phyloP scores from a whole-genome alignment of 2,888 invertebrate species.

The Portevinia maculata region DNA sequence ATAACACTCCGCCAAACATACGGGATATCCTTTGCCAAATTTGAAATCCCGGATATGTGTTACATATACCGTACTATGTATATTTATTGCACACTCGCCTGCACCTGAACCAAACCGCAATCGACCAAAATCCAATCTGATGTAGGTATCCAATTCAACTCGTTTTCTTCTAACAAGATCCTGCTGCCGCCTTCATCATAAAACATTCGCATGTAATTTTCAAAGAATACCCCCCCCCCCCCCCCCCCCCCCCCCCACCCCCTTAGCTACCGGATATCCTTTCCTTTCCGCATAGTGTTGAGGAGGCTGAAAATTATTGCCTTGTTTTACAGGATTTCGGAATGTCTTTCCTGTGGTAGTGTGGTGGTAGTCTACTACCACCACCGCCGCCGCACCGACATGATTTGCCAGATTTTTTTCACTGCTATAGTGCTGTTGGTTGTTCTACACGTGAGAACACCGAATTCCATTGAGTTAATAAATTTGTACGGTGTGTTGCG shows the following conservation, averaged over 20 bases:
- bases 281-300: conserved; percentile 16
- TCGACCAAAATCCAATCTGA: conserved; percentile 59
- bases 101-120: conserved; percentile 58
- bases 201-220: conserved; percentile 57
- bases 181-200: conserved; percentile 25
- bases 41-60: conserved; percentile 26
- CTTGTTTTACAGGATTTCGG: conserved; percentile 60
- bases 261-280: conserved; percentile 16
- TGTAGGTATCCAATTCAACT: conserved; percentile 31
- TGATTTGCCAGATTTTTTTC: conserved; percentile 41
- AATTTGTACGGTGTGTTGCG: conserved; percentile 59
- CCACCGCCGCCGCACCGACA: conserved; percentile 24
- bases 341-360: conserved; percentile 41
- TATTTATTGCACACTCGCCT: conserved; percentile 52
- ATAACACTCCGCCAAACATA: not conserved
- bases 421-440: not conserved
- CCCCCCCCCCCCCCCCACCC: conserved; percentile 3
- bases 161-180: conserved; percentile 46
- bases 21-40: conserved; percentile 34
- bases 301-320: conserved; percentile 66
- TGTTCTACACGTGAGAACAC: conserved; percentile 34
- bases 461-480: conserved; percentile 61
- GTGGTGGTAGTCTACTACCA: conserved; percentile 22
- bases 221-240: conserved; percentile 30
- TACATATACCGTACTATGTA: conserved; percentile 47